Evolutionary conservation across 2,797 vertebrate species (phyloP).

Genomic region (Chelon auratus): DNA sequence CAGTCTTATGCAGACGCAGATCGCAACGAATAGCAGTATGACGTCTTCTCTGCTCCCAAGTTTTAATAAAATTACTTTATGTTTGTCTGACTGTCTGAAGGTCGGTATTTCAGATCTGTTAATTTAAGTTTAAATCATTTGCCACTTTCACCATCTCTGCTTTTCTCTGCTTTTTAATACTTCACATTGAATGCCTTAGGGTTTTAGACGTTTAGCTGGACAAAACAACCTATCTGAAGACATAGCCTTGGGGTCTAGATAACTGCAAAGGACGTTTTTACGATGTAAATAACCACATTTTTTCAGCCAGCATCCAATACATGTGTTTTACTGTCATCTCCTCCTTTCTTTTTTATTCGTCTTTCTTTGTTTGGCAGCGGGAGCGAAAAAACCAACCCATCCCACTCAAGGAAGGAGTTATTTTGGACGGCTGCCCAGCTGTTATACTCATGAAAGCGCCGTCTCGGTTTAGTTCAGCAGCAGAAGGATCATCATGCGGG

Average conservation of each 20-base stretch:
- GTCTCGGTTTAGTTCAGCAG: conserved; percentile 34
- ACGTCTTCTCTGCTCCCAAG: too few species aligned
- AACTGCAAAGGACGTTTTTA: conserved; percentile 1
- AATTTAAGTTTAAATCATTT: not conserved
- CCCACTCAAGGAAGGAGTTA: conserved; percentile 21
- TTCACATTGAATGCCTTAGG: not conserved
- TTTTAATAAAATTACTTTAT: too few species aligned
- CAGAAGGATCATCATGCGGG: conserved; percentile 12
- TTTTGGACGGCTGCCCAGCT: conserved; percentile 57
- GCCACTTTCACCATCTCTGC: not conserved
- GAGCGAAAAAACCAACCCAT: conserved; percentile 34
- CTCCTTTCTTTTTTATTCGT: conserved; percentile 5
- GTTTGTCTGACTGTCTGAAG: not conserved
- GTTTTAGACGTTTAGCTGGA: not conserved
- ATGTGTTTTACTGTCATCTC: conserved; percentile 13
- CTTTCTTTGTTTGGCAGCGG: conserved; percentile 50
- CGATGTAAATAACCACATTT: conserved; percentile 11
- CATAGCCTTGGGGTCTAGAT: not conserved
- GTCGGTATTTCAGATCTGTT: not conserved
- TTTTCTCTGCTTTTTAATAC: not conserved
- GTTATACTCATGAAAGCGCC: conserved; percentile 40
- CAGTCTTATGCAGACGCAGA: not conserved
- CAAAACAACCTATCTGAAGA: conserved; percentile 11
- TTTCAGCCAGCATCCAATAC: conserved; percentile 12
- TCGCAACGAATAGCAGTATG: not conserved